A percentile compares a stretch with the other conserved stretches of the same genome.
Conservation (phyloP, 1,140 invertebrate species). For the Drosophila ohnishii region DNA sequence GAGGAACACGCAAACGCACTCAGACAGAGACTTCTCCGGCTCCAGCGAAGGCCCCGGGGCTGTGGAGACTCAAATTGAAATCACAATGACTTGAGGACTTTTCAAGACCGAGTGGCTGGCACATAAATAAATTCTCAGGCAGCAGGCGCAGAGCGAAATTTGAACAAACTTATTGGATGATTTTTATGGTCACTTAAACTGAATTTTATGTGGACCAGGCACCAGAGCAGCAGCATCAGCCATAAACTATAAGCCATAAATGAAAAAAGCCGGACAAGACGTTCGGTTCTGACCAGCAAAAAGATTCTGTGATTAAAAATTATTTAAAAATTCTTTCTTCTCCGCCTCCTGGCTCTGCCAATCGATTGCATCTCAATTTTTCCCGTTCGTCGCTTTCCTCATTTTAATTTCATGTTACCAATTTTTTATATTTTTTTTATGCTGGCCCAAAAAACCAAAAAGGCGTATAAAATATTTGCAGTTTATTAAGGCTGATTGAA, state of each 20-base stretch:
- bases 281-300: not conserved
- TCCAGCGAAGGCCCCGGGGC: slow-evolving; percentile 7
- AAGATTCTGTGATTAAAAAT: slow-evolving; percentile 31
- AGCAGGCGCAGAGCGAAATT: slow-evolving; percentile 32
- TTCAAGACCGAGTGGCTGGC: slow-evolving; percentile 41
- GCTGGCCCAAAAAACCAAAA: slow-evolving; percentile 19
- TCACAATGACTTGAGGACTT: slow-evolving; percentile 67
- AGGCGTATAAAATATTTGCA: slow-evolving; percentile 51
- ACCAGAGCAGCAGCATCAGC: not conserved
- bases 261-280: slow-evolving; percentile 1
- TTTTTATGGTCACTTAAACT: slow-evolving; percentile 57
- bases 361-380: slow-evolving; percentile 47
- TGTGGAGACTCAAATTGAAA: slow-evolving; percentile 57
- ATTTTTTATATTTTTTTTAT: slow-evolving; percentile 13
- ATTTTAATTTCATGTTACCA: slow-evolving; percentile 48
- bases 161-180: slow-evolving; percentile 60
- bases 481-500: slow-evolving; percentile 76
- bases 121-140: slow-evolving; percentile 35
- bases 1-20: slow-evolving; percentile 79
- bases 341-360: not conserved
- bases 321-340: slow-evolving; percentile 35
- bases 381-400: slow-evolving; percentile 23
- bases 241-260: slow-evolving; percentile 29
- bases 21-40: slow-evolving; percentile 24
- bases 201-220: slow-evolving; percentile 31